phyloP scores from a whole-genome alignment of 2,888 invertebrate genomes.

The Lithophane socia region DNA sequence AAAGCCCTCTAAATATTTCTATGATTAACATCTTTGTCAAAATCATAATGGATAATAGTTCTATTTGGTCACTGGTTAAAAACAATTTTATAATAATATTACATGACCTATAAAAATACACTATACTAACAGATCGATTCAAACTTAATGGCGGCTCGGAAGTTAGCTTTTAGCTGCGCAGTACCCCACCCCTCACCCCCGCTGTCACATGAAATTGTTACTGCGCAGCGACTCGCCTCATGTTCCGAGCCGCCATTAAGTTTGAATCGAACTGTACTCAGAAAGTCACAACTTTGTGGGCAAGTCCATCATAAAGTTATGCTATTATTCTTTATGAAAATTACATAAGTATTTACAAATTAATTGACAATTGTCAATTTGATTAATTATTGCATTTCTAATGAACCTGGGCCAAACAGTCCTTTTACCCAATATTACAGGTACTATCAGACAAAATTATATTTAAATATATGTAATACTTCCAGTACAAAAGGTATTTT shows the following conservation, averaged over 20 bases:
- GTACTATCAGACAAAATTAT: conserved; percentile 41
- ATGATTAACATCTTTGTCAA: conserved; percentile 39
- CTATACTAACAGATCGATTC: no score
- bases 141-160: no score
- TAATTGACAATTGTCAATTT: background rate
- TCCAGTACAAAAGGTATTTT: conserved; percentile 6
- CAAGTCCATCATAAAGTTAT: background rate
- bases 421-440: conserved; percentile 45
- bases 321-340: background rate
- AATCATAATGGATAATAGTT: conserved; percentile 38
- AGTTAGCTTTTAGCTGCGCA: no score
- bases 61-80: conserved; percentile 49
- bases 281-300: background rate
- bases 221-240: no score
- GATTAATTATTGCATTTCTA: conserved; percentile 5
- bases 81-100: background rate
- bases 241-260: no score
- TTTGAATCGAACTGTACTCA: no score
- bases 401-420: conserved; percentile 42
- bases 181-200: no score
- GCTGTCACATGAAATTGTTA: no score
- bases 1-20: conserved; percentile 38
- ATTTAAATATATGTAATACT: conserved; percentile 29
- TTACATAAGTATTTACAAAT: background rate
- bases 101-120: background rate